Conservation (phyloP, 1,140 invertebrate genomes). For the Lepidurus couesii region DNA sequence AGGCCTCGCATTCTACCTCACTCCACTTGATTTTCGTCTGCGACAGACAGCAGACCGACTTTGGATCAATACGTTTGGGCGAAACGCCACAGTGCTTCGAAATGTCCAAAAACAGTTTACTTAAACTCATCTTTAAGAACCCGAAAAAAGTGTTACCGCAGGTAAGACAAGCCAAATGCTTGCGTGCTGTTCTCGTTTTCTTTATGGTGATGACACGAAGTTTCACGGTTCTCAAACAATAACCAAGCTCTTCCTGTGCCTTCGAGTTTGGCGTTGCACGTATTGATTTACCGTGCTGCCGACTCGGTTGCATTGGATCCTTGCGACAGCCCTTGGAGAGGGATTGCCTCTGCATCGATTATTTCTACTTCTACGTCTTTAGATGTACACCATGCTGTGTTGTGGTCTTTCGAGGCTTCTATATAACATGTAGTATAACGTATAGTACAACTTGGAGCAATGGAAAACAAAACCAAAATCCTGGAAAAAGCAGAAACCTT, state of each 20-base stretch:
- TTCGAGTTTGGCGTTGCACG: slow-evolving; percentile 17
- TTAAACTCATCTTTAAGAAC: neutral
- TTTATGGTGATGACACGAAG: neutral
- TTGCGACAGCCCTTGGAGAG: neutral
- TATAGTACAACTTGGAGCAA: no score
- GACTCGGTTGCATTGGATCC: slow-evolving; percentile 13
- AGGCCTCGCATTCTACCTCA: neutral
- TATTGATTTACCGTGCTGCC: neutral
- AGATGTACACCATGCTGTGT: neutral
- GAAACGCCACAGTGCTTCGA: neutral
- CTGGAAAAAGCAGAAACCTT: no score
- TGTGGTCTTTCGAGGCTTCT: neutral
- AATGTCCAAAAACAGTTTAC: neutral
- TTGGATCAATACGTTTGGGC: neutral
- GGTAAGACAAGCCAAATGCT: neutral
- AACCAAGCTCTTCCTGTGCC: neutral
- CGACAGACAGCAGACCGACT: neutral
- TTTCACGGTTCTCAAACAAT: neutral
- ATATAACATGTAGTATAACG: neutral
- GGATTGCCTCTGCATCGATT: neutral
- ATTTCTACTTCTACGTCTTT: neutral
- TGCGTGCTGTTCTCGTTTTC: neutral
- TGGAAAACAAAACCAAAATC: no score
- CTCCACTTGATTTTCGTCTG: neutral
- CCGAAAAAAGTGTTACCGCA: neutral